These are phyloP conservation scores for Halocaridina rubra DNA, from an alignment of 2,888 invertebrate species.

Conservation along the genomic window DNA sequence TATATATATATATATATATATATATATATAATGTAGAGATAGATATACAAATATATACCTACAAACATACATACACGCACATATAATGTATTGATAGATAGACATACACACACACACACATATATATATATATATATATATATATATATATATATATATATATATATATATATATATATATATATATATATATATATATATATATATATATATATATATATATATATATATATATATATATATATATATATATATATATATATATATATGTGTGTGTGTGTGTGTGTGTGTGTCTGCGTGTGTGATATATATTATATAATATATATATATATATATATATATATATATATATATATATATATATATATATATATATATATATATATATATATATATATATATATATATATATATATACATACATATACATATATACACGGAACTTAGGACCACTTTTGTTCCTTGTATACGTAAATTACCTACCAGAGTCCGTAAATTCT, in stretches of 20 bases:
- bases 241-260: background rate
- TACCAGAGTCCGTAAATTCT: too few species aligned
- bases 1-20: background rate
- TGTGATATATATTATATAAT: background rate
- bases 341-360: constrained; percentile 14
- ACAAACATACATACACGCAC: background rate
- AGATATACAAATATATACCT: background rate
- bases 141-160: constrained; percentile 31
- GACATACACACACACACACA: constrained; percentile 30
- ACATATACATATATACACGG: background rate
- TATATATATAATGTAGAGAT: background rate
- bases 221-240: background rate
- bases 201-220: background rate
- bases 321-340: background rate
- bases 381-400: constrained; percentile 11
- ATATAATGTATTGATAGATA: background rate
- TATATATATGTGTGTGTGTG: background rate
- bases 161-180: constrained; percentile 20
- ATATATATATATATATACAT: background rate
- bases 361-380: constrained; percentile 14
- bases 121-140: constrained; percentile 21
- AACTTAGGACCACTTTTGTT: too few species aligned
- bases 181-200: background rate
- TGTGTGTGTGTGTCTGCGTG: background rate
- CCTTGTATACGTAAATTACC: too few species aligned